Evolutionary conservation across 1,140 invertebrate genomes (phyloP).

Genomic region (Galleria mellonella): DNA sequence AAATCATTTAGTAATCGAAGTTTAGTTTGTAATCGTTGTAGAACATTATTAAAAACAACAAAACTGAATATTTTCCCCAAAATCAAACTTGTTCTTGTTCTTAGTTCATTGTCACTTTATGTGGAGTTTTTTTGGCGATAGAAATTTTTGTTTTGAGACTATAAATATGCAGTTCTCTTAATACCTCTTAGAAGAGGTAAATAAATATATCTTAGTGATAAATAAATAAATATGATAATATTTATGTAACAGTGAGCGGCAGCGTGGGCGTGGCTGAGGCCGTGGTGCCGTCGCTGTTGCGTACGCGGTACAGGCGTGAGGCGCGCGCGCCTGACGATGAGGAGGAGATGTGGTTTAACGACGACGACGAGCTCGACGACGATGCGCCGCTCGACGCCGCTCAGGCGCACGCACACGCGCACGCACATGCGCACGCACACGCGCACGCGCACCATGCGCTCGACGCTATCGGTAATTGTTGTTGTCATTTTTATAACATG

Average conservation of each 20-base stretch:
- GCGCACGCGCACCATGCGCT: constrained; percentile 41
- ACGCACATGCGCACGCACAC: constrained; percentile 33
- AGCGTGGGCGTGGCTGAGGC: constrained; percentile 57
- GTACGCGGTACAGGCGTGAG: constrained; percentile 90
- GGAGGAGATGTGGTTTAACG: constrained; percentile 99
- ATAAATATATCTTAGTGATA: too few relatives aligned
- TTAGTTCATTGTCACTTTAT: too few relatives aligned
- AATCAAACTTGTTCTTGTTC: too few relatives aligned
- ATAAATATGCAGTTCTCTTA: too few relatives aligned
- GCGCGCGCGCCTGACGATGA: constrained; percentile 95
- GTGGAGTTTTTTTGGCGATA: too few relatives aligned
- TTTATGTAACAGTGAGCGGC: constrained; percentile 42
- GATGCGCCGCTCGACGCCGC: constrained; percentile 70
- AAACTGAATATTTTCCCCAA: too few relatives aligned
- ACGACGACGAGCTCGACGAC: constrained; percentile 96
- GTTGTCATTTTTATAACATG: constrained; percentile 1
- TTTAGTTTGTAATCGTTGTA: too few relatives aligned
- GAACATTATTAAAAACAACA: too few relatives aligned
- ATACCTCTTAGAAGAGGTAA: too few relatives aligned
- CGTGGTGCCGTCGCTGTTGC: constrained; percentile 84
- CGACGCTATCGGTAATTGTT: constrained; percentile 49
- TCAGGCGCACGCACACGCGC: constrained; percentile 58
- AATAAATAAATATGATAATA: too few relatives aligned
- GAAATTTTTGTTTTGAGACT: too few relatives aligned
- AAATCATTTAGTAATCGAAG: too few relatives aligned